Evolutionary conservation across 2,113 vertebrate genomes (phyloP).

Genomic region (Lathamus discolor): DNA sequence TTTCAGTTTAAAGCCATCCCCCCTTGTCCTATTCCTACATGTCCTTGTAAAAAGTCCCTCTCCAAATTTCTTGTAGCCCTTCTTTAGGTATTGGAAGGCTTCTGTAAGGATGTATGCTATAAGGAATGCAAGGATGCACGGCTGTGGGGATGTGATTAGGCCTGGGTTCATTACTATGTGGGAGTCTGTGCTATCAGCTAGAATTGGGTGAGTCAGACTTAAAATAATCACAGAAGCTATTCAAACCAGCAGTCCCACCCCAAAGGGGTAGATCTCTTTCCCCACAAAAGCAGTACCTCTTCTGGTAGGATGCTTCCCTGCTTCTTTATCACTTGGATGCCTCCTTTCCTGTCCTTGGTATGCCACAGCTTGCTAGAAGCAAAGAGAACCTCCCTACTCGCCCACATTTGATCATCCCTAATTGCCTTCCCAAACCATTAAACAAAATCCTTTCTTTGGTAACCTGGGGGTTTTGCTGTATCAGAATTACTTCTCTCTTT

Average conservation of each 20-base stretch:
- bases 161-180: neutral
- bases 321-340: neutral
- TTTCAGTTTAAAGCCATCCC: neutral
- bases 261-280: neutral
- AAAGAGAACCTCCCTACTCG: neutral
- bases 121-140: neutral
- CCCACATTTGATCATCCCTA: neutral
- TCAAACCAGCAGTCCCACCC: neutral
- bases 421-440: neutral
- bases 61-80: neutral
- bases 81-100: neutral
- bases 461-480: neutral
- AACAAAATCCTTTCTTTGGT: neutral
- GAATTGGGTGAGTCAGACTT: neutral
- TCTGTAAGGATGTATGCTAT: neutral
- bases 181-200: neutral
- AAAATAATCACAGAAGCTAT: neutral
- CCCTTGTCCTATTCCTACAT: neutral
- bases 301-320: neutral
- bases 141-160: neutral
- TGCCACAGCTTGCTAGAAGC: neutral
- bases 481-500: conserved; percentile 1
- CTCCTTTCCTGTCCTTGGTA: neutral
- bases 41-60: neutral
- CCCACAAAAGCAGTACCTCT: neutral